These are phyloP conservation scores for Hypotaenidia okinawae DNA, from an alignment of 2,797 vertebrate species.

Conservation along the genomic window DNA sequence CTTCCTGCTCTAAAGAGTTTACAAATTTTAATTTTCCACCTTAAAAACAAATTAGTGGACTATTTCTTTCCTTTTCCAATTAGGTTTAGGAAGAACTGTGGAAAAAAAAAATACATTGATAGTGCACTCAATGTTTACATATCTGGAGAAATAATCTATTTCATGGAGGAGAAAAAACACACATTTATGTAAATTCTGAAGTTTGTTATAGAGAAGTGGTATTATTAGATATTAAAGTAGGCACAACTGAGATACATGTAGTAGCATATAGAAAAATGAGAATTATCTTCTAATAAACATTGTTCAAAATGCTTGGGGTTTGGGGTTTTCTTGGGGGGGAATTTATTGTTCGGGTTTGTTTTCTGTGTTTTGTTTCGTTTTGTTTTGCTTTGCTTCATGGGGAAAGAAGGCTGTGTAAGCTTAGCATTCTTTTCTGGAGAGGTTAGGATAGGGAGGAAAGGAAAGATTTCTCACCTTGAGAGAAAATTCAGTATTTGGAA, in stretches of 20 bases:
- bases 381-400: too few species aligned
- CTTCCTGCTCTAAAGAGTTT: neutral
- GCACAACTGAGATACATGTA: neutral
- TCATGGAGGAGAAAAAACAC: neutral
- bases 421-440: neutral
- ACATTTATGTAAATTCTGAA: neutral
- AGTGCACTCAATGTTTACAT: neutral
- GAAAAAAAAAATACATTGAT: neutral
- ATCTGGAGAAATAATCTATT: neutral
- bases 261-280: neutral
- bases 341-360: too few species aligned
- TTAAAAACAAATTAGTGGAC: neutral
- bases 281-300: neutral
- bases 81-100: neutral
- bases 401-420: neutral
- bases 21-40: neutral
- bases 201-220: neutral
- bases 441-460: fast-evolving
- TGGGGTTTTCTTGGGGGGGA: neutral
- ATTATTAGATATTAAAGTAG: neutral
- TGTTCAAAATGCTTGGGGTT: neutral
- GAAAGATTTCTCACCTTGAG: neutral
- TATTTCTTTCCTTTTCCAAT: neutral
- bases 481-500: neutral
- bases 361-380: too few species aligned